A percentile compares a stretch with the other conserved stretches of the same genome.
These are phyloP conservation scores for Sinocyclocheilus maitianheensis DNA, from an alignment of 2,113 vertebrate genomes.

Conservation along the genomic window DNA sequence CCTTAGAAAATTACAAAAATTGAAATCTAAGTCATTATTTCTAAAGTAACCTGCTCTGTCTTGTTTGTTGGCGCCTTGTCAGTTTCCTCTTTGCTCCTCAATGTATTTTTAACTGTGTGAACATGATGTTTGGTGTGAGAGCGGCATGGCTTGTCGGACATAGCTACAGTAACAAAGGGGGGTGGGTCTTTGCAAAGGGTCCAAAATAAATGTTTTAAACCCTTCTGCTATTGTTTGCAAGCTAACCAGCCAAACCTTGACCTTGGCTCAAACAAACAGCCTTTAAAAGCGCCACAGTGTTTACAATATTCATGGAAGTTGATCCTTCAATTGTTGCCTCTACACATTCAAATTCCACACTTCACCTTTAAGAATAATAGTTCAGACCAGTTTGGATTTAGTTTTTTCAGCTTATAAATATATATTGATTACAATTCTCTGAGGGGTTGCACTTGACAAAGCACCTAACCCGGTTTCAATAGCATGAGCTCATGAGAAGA, in stretches of 20 bases:
- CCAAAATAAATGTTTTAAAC: not conserved
- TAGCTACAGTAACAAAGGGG: too few species aligned
- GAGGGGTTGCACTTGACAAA: slow-evolving; percentile 16
- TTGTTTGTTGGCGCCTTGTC: too few species aligned
- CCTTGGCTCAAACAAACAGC: not conserved
- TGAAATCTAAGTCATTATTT: too few species aligned
- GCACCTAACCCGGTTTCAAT: not conserved
- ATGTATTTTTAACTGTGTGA: too few species aligned
- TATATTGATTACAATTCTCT: slow-evolving; percentile 13
- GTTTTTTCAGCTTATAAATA: not conserved
- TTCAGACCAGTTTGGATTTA: too few species aligned
- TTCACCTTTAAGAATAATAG: not conserved
- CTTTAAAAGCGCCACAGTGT: not conserved
- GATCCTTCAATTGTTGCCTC: not conserved
- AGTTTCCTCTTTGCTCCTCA: too few species aligned
- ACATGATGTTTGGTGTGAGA: too few species aligned
- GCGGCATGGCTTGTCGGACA: too few species aligned
- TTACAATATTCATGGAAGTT: not conserved
- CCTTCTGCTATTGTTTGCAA: not conserved
- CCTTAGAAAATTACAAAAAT: too few species aligned
- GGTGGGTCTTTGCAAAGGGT: not conserved
- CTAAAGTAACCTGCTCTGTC: too few species aligned
- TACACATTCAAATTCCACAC: not conserved
- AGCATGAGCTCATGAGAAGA: slow-evolving; percentile 13
- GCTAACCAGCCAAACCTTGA: slow-evolving; percentile 5